Evolutionary conservation across 2,888 invertebrate species (phyloP), one percentile per base, ranked within the genome.

Genomic region (Orthosia gracilis): DNA sequence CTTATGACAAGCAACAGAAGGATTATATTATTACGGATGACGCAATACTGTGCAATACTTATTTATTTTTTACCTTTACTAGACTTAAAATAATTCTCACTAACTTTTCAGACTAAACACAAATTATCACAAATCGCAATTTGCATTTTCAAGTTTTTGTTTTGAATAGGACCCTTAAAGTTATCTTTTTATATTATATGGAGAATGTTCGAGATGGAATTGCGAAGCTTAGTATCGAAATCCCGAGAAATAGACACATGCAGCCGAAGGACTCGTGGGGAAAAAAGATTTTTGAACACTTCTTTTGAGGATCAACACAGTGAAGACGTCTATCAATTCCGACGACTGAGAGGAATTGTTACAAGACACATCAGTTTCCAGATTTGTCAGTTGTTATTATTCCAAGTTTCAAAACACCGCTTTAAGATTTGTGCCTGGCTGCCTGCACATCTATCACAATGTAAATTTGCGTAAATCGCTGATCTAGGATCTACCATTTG

Each of bases 41-140:
- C 66, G 87, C 86, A 88, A 87, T 77, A 76, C 55, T 78, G 78
- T 70, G 85, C 75, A 88, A 88, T 83, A 85, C 77, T 79, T 78
- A 58, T 74, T 75, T 77, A 59, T 58, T 76, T 58, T 76, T 72
- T 81, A 73, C 69, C 50, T 70, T 66, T 72, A 69, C 47, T 76
- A 66, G 64, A 68, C 58, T 69, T 62, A 74, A 61, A 58, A 74
- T 59, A 70, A 55, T 49, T 58, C 49, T 61, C 55, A 50, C 72
- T 54, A 78, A 52, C 45, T 67, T 76, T 31, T 61, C 17, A 67
- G 40, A 21, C 49, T 55, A 40, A 55, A 64, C 47, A 50, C 58
- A 55, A 40, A 59, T 49, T 21, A 55, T 63, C 47, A 45, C 58
- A 55, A 45, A 59, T 64, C 54, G 7, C 5, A 31, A n/a, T 13